These are phyloP conservation scores for Accipiter virgatus DNA, from an alignment of 2,113 vertebrate genomes.

Conservation along the genomic window DNA sequence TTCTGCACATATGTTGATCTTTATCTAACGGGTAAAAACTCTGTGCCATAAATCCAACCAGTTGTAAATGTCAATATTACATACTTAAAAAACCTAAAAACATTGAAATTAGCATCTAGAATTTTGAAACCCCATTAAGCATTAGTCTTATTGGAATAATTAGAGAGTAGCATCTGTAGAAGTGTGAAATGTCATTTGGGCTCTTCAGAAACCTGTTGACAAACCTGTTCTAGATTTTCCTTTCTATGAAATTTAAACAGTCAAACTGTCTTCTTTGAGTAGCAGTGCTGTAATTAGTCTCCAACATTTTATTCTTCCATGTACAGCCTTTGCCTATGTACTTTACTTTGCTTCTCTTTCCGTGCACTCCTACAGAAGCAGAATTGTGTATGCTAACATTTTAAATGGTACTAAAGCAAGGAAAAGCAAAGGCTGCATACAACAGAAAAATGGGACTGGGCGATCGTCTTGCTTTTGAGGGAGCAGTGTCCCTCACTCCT, in stretches of 20 bases:
- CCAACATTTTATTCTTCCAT: not conserved
- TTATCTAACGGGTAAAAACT: not conserved
- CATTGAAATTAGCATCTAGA: not conserved
- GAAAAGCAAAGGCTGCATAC: not conserved
- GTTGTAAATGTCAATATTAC: not conserved
- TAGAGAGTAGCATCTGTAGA: conserved; percentile 14
- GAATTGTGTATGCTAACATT: not conserved
- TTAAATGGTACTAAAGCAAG: not conserved
- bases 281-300: not conserved
- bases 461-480: not conserved
- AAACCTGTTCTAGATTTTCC: not conserved
- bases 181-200: conserved; percentile 26
- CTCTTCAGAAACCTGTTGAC: conserved; percentile 29
- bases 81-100: not conserved
- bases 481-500: not conserved
- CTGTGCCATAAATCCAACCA: not conserved
- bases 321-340: not conserved
- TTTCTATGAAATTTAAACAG: not conserved
- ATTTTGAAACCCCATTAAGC: not conserved
- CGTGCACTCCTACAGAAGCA: not conserved
- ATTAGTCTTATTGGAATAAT: not conserved
- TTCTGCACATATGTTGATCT: not conserved
- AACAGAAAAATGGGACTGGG: not conserved
- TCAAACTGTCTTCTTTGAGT: not conserved
- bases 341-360: not conserved